Evolutionary conservation across 2,797 vertebrate genomes (phyloP).

Genomic region (Ambastaia sidthimunki): DNA sequence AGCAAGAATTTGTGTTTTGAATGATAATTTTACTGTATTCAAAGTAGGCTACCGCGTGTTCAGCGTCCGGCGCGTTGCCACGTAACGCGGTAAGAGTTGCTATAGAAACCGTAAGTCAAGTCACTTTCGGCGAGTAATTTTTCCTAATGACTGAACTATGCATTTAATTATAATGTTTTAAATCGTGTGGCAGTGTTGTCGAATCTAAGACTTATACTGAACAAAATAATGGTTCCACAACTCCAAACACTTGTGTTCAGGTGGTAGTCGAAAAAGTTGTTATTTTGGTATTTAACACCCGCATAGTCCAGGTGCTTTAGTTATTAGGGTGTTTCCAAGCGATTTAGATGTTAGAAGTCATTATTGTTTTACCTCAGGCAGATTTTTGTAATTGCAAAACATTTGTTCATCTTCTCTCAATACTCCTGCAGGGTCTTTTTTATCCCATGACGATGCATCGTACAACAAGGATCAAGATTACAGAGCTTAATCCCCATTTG

Average conservation of each 20-base stretch:
- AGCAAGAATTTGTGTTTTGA: not conserved
- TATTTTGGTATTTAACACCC: no score
- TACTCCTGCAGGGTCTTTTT: constrained; percentile 43
- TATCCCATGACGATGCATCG: constrained; percentile 88
- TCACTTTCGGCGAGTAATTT: constrained; percentile 29
- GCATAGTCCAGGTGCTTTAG: not conserved
- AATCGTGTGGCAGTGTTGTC: not conserved
- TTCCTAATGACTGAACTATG: not conserved
- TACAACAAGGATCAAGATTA: constrained; percentile 99
- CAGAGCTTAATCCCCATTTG: constrained; percentile 97
- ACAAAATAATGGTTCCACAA: not conserved
- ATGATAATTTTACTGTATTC: not conserved
- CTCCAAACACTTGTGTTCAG: not conserved
- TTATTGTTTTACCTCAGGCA: not conserved
- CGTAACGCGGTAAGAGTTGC: constrained; percentile 88
- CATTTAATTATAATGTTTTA: not conserved
- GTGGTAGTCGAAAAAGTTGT: no score
- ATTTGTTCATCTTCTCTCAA: constrained; percentile 38
- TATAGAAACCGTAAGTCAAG: constrained; percentile 89
- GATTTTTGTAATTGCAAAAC: constrained; percentile 37
- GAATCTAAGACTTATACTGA: not conserved
- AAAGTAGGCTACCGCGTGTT: constrained; percentile 49
- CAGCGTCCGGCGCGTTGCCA: constrained; percentile 83
- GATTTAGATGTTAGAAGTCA: not conserved
- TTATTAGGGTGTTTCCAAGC: not conserved